Conservation (phyloP, 2,888 invertebrate species). For the Zhengitettix transpicula region DNA sequence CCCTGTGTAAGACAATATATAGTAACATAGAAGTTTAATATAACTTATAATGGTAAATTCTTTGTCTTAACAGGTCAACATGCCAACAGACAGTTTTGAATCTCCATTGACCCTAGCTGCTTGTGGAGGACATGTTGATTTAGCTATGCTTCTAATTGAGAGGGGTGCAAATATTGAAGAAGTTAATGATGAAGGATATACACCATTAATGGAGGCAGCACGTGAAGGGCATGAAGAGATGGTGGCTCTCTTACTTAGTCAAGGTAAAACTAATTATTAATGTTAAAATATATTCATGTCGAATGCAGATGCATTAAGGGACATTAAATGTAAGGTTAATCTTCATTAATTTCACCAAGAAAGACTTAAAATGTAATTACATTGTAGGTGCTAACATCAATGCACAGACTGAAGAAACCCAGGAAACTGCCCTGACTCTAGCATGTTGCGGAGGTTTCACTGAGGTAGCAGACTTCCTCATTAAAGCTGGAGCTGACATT, state of each 20-base stretch:
- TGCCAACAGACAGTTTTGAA: constrained; percentile 99
- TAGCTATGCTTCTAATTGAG: constrained; percentile 88
- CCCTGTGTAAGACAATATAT: no score
- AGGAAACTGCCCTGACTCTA: constrained; percentile 86
- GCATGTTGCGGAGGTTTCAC: constrained; percentile 92
- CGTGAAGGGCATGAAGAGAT: constrained; percentile 97
- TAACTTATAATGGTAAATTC: no score
- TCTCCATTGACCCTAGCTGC: constrained; percentile 95
- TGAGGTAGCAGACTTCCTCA: constrained; percentile 87
- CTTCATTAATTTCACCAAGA: background rate
- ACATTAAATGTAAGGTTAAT: no score
- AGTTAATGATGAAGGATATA: constrained; percentile 98
- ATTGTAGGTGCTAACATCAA: constrained; percentile 75
- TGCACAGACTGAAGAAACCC: constrained; percentile 96
- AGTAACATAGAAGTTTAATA: no score
- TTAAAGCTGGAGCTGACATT: constrained; percentile 87
- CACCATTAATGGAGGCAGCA: constrained; percentile 97
- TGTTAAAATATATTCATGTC: background rate
- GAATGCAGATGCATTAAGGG: background rate
- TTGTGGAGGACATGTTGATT: constrained; percentile 95
- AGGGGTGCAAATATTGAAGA: constrained; percentile 97
- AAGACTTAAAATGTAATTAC: background rate
- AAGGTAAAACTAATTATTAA: constrained; percentile 34
- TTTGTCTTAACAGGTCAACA: constrained; percentile 54
- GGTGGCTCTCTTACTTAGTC: constrained; percentile 82